These are phyloP conservation scores for Siderastrea siderea DNA, from an alignment of 92 coral and sea anemone genomes.

Conservation along the genomic window DNA sequence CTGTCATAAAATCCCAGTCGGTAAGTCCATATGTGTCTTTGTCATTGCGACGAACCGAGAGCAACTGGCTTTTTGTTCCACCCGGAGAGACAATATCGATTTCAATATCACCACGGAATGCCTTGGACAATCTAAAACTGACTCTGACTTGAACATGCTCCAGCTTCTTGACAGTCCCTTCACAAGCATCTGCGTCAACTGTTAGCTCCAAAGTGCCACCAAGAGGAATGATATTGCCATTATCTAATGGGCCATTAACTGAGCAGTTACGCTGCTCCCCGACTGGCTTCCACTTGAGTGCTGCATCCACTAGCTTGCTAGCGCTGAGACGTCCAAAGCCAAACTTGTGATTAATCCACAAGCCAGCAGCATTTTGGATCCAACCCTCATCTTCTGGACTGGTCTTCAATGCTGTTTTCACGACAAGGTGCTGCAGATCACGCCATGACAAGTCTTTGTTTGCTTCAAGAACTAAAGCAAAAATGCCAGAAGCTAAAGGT, in stretches of 20 bases:
- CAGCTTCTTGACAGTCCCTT: constrained; percentile 78
- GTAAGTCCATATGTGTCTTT: constrained; percentile 81
- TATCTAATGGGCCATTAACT: constrained; percentile 57
- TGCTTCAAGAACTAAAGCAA: constrained; percentile 93
- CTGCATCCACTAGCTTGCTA: constrained; percentile 79
- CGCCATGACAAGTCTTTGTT: constrained; percentile 93
- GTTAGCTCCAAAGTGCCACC: constrained; percentile 67
- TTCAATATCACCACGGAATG: constrained; percentile 87
- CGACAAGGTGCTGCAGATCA: constrained; percentile 94
- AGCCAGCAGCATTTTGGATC: constrained; percentile 87
- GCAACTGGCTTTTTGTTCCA: constrained; percentile 81
- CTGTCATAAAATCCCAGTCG: constrained; percentile 94
- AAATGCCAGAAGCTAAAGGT: constrained; percentile 93
- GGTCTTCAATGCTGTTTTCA: constrained; percentile 84
- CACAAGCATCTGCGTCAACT: constrained; percentile 81
- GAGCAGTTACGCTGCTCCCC: constrained; percentile 82
- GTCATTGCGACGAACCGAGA: constrained; percentile 84
- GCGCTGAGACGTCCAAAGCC: constrained; percentile 96
- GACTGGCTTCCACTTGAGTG: constrained; percentile 81
- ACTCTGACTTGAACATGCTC: constrained; percentile 91
- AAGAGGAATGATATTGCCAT: constrained; percentile 65
- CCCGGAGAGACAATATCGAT: constrained; percentile 83
- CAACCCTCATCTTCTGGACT: constrained; percentile 93
- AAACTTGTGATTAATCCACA: constrained; percentile 90
- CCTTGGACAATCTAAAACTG: constrained; percentile 80